These are phyloP conservation scores for Chironomus riparius DNA, from an alignment of 2,888 invertebrate species.

Conservation along the genomic window DNA sequence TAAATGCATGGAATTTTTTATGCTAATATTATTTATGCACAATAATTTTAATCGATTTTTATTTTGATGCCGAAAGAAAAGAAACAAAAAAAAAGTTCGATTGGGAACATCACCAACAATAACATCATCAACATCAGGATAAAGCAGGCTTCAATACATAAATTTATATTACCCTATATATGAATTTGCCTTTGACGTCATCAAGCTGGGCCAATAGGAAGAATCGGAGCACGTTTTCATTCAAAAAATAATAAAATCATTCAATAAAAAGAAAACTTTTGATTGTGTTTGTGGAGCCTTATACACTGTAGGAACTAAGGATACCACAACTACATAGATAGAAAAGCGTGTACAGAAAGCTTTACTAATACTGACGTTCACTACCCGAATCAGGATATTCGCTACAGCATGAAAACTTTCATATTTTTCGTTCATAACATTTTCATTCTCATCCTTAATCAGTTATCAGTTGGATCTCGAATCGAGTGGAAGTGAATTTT, in stretches of 20 bases:
- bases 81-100: not conserved
- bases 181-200: conserved; percentile 19
- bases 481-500: conserved; percentile 13
- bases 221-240: conserved; percentile 22
- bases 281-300: not conserved
- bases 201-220: conserved; percentile 14
- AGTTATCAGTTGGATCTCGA: conserved; percentile 27
- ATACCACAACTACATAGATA: not conserved
- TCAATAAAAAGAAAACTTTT: conserved; percentile 22
- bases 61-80: not conserved
- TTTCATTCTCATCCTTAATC: conserved; percentile 27
- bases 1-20: too few relatives aligned
- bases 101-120: not conserved
- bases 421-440: conserved; percentile 18
- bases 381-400: conserved; percentile 13
- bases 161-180: conserved; percentile 10
- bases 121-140: not conserved
- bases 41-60: too few relatives aligned
- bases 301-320: conserved; percentile 1
- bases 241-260: conserved; percentile 27
- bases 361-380: not conserved
- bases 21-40: too few relatives aligned
- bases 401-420: not conserved
- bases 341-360: not conserved
- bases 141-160: not conserved